Conservation (phyloP, 2,113 vertebrate species). For the human region DNA sequence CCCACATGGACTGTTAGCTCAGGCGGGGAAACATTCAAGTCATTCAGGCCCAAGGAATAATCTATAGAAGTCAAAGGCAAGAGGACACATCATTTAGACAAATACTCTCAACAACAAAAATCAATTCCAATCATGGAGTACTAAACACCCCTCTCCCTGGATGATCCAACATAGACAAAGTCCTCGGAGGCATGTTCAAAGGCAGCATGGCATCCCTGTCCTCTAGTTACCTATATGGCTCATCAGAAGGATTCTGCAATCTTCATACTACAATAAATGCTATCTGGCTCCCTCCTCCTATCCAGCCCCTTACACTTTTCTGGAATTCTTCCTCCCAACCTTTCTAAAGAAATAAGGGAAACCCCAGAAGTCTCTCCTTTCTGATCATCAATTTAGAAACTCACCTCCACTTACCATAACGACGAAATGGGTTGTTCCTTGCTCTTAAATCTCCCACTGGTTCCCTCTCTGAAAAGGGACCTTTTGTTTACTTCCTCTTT, state of each 20-base stretch:
- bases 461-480: neutral
- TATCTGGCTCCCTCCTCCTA: neutral
- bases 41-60: neutral
- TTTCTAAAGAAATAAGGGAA: constrained; percentile 25
- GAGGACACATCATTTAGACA: constrained; percentile 1
- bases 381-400: neutral
- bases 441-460: neutral
- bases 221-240: neutral
- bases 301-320: neutral
- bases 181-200: neutral
- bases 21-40: neutral
- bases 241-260: neutral
- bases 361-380: neutral
- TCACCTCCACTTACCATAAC: neutral
- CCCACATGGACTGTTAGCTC: constrained; percentile 69
- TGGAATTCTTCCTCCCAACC: neutral
- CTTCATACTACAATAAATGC: neutral
- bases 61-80: constrained; percentile 46
- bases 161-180: neutral
- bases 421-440: neutral
- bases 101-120: neutral
- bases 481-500: neutral
- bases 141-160: neutral
- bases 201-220: neutral
- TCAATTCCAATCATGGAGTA: neutral